Conservation (phyloP, 1,140 invertebrate species). For the Hypsibius dujardini region DNA sequence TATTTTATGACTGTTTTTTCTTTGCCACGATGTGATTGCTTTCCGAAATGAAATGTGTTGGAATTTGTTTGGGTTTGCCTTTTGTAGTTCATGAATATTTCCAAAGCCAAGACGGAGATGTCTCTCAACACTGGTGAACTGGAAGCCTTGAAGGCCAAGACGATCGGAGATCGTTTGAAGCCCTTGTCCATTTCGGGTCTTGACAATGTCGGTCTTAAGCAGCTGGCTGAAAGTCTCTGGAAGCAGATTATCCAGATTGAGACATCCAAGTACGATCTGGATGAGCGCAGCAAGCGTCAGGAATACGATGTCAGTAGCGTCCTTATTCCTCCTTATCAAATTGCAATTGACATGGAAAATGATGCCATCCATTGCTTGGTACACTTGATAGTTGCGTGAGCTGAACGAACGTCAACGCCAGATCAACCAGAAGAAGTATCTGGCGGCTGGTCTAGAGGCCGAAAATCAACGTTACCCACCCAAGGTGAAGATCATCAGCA, state of each 20-base stretch:
- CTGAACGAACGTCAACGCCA: slow-evolving; percentile 93
- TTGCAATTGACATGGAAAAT: not conserved
- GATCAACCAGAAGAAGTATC: slow-evolving; percentile 82
- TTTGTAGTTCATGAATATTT: slow-evolving; percentile 4
- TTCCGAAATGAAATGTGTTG: not conserved
- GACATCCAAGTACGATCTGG: slow-evolving; percentile 97
- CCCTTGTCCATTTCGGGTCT: slow-evolving; percentile 59
- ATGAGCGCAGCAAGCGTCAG: slow-evolving; percentile 94
- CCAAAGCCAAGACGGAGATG: slow-evolving; percentile 17
- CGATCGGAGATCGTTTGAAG: slow-evolving; percentile 83
- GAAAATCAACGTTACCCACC: slow-evolving; percentile 51
- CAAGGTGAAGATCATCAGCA: slow-evolving; percentile 94
- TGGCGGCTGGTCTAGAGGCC: slow-evolving; percentile 86
- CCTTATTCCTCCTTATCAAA: slow-evolving; percentile 15
- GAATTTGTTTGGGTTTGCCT: not conserved
- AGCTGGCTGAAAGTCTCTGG: slow-evolving; percentile 83
- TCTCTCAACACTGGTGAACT: slow-evolving; percentile 85
- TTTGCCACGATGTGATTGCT: too few relatives aligned
- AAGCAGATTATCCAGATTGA: slow-evolving; percentile 83
- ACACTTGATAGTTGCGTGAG: slow-evolving; percentile 65
- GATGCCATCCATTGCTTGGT: slow-evolving; percentile 17
- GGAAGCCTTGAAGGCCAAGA: slow-evolving; percentile 95
- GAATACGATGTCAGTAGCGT: slow-evolving; percentile 81
- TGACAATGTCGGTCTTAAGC: slow-evolving; percentile 55
- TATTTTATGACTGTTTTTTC: too few relatives aligned